Conservation (phyloP, 2,888 invertebrate genomes). For the Thysanoteuthis rhombus region DNA sequence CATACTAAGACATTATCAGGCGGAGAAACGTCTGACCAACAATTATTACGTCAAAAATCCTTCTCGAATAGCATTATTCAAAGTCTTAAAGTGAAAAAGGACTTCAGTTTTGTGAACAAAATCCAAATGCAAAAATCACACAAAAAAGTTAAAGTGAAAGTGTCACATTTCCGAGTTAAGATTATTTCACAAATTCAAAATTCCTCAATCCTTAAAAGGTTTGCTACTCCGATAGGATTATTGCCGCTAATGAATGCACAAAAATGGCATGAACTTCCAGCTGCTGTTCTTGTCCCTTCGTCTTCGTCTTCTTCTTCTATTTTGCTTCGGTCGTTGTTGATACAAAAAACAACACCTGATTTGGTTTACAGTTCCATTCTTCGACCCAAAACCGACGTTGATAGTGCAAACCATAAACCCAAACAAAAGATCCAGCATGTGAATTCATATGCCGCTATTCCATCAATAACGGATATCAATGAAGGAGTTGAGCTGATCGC, state of each 20-base stretch:
- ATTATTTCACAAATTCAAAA: neutral
- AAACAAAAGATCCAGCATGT: neutral
- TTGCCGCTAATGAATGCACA: neutral
- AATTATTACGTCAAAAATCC: neutral
- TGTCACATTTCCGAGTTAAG: neutral
- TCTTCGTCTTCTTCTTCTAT: neutral
- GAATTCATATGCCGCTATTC: neutral
- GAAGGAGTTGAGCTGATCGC: neutral
- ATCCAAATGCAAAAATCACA: neutral
- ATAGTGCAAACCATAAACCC: neutral
- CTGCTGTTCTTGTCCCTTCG: neutral
- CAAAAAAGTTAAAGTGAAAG: neutral
- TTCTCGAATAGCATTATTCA: neutral
- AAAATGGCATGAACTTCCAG: neutral
- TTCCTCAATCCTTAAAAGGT: neutral
- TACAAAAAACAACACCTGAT: neutral
- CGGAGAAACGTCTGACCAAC: neutral
- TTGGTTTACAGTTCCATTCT: too few relatives aligned
- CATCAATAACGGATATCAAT: neutral
- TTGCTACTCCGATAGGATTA: neutral
- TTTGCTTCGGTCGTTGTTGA: neutral
- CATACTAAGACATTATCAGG: neutral
- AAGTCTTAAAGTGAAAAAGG: neutral
- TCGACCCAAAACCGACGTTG: neutral
- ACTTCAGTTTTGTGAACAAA: neutral